These are phyloP conservation scores for Lucilia sericata DNA, from an alignment of 1,140 invertebrate genomes.

Conservation along the genomic window DNA sequence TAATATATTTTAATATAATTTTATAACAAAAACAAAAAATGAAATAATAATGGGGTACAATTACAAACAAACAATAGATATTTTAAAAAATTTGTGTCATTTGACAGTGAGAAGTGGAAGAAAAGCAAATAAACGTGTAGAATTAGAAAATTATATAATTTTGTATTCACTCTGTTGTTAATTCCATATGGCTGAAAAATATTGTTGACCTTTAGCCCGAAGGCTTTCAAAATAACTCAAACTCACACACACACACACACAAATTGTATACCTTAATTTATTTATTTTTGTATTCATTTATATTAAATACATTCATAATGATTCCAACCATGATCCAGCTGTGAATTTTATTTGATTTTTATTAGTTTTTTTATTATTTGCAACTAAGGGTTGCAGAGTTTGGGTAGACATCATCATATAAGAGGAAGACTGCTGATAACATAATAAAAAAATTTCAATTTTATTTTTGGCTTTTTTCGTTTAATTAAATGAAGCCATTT, in stretches of 20 bases:
- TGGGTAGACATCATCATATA: background rate
- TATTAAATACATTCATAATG: slow-evolving; percentile 29
- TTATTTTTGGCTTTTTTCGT: background rate
- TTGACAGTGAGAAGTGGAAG: background rate
- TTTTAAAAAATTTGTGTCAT: background rate
- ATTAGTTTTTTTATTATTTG: slow-evolving; percentile 30
- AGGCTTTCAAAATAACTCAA: background rate
- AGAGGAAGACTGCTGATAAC: slow-evolving; percentile 19
- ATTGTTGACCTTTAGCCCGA: slow-evolving; percentile 28
- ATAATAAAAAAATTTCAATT: slow-evolving; percentile 4
- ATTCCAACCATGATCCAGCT: slow-evolving; percentile 45
- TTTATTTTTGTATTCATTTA: background rate
- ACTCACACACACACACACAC: background rate
- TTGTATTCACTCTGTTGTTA: slow-evolving; percentile 7
- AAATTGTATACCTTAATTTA: slow-evolving; percentile 21
- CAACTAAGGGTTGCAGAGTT: slow-evolving; percentile 41
- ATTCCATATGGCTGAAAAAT: background rate
- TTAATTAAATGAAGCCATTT: slow-evolving; percentile 42
- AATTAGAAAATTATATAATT: background rate
- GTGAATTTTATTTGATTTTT: slow-evolving; percentile 49
- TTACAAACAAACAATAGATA: background rate
- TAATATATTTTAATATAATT: background rate
- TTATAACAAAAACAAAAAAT: background rate
- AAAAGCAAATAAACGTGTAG: background rate
- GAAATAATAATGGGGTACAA: slow-evolving; percentile 32